Percentiles rank a stretch among this genome's conserved stretches.
Evolutionary conservation across 2,888 invertebrate species (phyloP).

Genomic region (Phytoseiulus persimilis): DNA sequence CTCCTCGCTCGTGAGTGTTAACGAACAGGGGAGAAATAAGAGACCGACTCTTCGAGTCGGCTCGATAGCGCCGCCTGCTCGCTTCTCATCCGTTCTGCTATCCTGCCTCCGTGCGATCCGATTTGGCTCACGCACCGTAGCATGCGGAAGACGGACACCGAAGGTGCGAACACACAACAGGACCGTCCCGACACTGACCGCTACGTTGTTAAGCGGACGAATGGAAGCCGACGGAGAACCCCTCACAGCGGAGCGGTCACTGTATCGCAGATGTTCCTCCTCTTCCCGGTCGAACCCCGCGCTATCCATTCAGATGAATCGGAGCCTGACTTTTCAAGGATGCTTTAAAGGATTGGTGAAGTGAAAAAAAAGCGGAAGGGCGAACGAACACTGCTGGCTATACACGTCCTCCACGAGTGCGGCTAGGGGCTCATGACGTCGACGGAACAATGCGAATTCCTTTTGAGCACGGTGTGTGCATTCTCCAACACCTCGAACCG

Average conservation of each 20-base stretch:
- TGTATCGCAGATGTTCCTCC: background rate
- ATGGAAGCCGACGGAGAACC: background rate
- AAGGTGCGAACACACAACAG: background rate
- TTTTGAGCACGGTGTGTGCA: background rate
- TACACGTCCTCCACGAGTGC: background rate
- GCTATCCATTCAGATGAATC: background rate
- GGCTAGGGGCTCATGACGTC: background rate
- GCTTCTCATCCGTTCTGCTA: background rate
- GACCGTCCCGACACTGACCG: background rate
- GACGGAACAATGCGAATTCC: background rate
- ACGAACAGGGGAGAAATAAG: background rate
- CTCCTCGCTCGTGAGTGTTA: background rate
- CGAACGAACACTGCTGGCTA: background rate
- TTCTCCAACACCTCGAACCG: background rate
- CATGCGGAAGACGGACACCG: background rate
- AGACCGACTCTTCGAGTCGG: background rate
- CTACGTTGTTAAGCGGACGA: too few species aligned
- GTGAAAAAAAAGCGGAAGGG: background rate
- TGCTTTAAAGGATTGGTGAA: background rate
- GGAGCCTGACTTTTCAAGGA: background rate
- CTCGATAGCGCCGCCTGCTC: background rate
- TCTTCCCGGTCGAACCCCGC: background rate
- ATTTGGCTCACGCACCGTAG: background rate
- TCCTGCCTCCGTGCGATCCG: background rate
- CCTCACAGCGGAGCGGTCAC: background rate